A percentile compares a stretch with the other conserved stretches of the same genome.
These are phyloP conservation scores for Acanthochromis polyacanthus DNA, from an alignment of 2,113 vertebrate species.

Conservation along the genomic window DNA sequence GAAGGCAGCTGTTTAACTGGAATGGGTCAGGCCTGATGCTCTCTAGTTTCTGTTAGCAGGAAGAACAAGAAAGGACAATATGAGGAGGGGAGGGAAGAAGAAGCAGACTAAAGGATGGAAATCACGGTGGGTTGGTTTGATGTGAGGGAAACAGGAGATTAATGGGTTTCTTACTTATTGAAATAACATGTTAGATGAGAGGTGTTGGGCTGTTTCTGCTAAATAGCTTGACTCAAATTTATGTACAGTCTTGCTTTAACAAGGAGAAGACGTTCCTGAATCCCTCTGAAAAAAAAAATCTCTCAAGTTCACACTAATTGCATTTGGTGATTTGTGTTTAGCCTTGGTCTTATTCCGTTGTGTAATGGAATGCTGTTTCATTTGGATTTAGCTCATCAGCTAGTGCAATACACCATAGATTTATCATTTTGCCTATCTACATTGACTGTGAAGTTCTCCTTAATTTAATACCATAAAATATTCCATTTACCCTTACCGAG, in stretches of 20 bases:
- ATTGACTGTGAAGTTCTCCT: conserved; percentile 39
- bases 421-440: conserved; percentile 53
- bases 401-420: conserved; percentile 30
- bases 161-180: neutral
- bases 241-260: neutral
- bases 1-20: conserved; percentile 27
- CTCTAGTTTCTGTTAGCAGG: conserved; percentile 4
- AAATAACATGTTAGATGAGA: neutral
- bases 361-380: conserved; percentile 49
- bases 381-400: conserved; percentile 62
- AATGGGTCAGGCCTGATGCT: neutral
- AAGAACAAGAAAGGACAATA: neutral
- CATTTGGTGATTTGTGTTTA: conserved; percentile 52
- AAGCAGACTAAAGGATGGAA: neutral
- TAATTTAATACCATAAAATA: conserved; percentile 55
- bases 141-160: neutral
- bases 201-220: neutral
- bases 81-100: neutral
- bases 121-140: neutral
- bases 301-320: conserved; percentile 49
- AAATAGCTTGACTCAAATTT: conserved; percentile 22
- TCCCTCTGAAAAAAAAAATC: conserved; percentile 23
- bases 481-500: conserved; percentile 49
- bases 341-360: conserved; percentile 46
- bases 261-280: conserved; percentile 6